Conservation (phyloP, 2,888 invertebrate genomes). For the Tanypteryx hageni region DNA sequence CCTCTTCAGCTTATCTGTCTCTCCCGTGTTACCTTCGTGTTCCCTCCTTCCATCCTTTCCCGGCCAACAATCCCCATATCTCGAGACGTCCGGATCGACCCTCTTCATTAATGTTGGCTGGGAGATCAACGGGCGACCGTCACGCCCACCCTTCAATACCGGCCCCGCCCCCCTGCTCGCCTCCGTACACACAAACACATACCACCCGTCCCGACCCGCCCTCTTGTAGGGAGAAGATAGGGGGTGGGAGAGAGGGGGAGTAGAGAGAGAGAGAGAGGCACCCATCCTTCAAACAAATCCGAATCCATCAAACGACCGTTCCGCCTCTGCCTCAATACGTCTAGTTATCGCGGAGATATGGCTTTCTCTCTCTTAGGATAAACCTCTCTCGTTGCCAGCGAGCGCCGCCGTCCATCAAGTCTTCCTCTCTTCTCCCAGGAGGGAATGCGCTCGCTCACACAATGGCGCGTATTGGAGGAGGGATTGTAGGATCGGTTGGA, state of each 20-base stretch:
- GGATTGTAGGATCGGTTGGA: not conserved
- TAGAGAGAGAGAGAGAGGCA: not conserved
- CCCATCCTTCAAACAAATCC: constrained; percentile 35
- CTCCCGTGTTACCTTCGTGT: constrained; percentile 3
- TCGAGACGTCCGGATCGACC: constrained; percentile 14
- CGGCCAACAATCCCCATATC: constrained; percentile 20
- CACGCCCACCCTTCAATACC: not conserved
- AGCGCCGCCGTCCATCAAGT: not conserved
- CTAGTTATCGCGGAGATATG: constrained; percentile 9
- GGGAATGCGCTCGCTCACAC: not conserved
- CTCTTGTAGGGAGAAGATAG: not conserved
- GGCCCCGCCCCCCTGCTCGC: constrained; percentile 18
- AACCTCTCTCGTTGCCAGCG: not conserved
- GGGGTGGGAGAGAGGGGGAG: not conserved
- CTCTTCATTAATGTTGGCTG: constrained; percentile 32
- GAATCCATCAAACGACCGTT: constrained; percentile 25
- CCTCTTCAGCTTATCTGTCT: too few relatives aligned
- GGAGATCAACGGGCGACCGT: not conserved
- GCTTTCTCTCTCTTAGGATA: not conserved
- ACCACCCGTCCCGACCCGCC: not conserved
- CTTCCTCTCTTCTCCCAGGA: not conserved
- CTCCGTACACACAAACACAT: not conserved
- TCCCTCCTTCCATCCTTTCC: not conserved
- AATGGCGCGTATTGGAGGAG: not conserved
- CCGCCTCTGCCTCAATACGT: constrained; percentile 47